These are phyloP conservation scores for Callipepla californica DNA, from an alignment of 2,113 vertebrate genomes.

Conservation along the genomic window DNA sequence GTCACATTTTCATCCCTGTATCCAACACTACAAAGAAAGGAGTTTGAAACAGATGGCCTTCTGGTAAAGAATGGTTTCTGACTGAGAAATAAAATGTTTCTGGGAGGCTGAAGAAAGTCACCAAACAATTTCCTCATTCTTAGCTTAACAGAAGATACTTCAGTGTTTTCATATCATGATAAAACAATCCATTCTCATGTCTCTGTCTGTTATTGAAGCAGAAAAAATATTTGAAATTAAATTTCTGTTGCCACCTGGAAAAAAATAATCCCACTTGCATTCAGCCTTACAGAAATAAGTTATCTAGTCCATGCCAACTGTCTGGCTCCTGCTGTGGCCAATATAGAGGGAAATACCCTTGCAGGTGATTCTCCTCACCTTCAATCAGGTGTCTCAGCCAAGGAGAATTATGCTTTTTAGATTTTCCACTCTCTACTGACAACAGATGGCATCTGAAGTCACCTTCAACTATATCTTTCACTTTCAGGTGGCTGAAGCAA, in stretches of 20 bases:
- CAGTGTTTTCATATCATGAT: not conserved
- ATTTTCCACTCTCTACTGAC: not conserved
- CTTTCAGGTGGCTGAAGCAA: not conserved
- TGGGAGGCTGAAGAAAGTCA: conserved; percentile 14
- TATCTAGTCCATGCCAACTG: not conserved
- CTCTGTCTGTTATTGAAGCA: not conserved
- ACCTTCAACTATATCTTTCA: not conserved
- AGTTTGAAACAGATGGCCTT: conserved; percentile 37
- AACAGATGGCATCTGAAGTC: not conserved
- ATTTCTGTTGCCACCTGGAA: not conserved
- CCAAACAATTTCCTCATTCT: not conserved
- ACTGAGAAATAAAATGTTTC: conserved; percentile 37
- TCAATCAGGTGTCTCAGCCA: not conserved
- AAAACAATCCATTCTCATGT: not conserved
- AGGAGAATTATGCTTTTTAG: not conserved
- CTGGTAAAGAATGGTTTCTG: conserved; percentile 13
- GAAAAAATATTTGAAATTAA: not conserved
- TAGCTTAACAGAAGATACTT: not conserved
- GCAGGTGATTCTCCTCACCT: not conserved
- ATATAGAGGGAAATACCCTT: not conserved
- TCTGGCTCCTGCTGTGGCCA: conserved; percentile 10
- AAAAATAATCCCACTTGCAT: not conserved
- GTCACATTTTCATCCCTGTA: not conserved
- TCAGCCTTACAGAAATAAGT: not conserved
- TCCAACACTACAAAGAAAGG: not conserved